Conservation (phyloP, 2,113 vertebrate genomes). For the Mustela nigripes region DNA sequence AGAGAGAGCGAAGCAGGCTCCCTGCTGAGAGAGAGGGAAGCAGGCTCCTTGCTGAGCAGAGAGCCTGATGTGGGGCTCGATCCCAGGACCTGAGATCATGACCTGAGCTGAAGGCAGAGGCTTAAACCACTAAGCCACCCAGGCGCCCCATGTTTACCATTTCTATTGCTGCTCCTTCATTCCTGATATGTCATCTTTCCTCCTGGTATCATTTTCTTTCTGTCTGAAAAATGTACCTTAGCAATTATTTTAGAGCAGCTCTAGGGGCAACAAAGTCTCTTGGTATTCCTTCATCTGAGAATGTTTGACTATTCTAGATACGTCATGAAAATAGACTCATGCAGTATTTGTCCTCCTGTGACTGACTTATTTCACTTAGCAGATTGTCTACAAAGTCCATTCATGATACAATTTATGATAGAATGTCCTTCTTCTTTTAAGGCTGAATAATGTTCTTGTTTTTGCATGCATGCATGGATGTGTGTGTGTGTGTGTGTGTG, state of each 20-base stretch:
- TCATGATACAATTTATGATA: neutral
- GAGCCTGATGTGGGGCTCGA: accelerated
- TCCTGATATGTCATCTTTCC: neutral
- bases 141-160: neutral
- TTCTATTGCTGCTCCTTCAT: neutral
- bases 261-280: neutral
- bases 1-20: too few species aligned
- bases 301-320: neutral
- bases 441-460: neutral
- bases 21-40: too few species aligned
- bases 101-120: too few species aligned
- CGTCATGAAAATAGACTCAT: neutral
- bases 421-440: neutral
- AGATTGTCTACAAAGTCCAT: neutral
- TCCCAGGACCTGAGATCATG: too few species aligned
- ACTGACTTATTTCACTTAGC: neutral
- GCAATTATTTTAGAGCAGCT: neutral
- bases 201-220: neutral
- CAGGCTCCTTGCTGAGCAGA: too few species aligned
- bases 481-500: neutral
- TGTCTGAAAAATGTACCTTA: neutral
- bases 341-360: neutral
- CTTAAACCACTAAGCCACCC: too few species aligned
- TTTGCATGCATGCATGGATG: neutral
- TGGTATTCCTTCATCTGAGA: neutral